Conservation (phyloP, 2,113 vertebrate genomes). For the Vulpes lagopus region DNA sequence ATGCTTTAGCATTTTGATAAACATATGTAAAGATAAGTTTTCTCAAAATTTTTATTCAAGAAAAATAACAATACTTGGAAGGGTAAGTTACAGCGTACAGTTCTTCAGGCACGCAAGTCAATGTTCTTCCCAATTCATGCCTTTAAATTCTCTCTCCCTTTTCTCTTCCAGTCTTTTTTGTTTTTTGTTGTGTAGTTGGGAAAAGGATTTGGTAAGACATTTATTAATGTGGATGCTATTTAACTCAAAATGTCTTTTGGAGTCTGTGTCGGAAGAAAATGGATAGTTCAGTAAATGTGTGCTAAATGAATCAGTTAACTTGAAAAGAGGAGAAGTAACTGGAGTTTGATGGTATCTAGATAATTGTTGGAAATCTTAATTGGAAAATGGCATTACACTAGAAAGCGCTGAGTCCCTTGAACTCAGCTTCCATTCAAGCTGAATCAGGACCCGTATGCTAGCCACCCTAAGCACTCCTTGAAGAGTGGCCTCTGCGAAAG, state of each 20-base stretch:
- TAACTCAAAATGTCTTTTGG: background rate
- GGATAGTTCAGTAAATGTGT: background rate
- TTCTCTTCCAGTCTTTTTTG: accelerated
- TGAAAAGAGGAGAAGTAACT: background rate
- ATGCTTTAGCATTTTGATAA: background rate
- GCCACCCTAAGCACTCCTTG: background rate
- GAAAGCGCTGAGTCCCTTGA: background rate
- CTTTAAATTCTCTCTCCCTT: background rate
- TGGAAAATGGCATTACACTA: background rate
- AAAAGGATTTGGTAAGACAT: background rate
- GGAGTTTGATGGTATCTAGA: background rate
- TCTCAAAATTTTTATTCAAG: background rate
- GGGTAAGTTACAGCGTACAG: background rate
- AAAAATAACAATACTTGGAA: background rate
- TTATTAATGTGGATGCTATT: background rate
- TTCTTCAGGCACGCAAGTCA: background rate
- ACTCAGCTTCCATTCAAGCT: background rate
- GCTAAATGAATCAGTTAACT: background rate
- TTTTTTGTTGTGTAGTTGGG: background rate
- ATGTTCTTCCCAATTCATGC: background rate
- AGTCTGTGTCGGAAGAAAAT: background rate
- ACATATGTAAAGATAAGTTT: background rate
- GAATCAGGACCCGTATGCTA: background rate
- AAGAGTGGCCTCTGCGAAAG: background rate
- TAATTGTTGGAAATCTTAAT: background rate